A percentile compares a stretch with the other conserved stretches of the same genome.
Conservation (phyloP, 1,140 invertebrate genomes). For the Drosophila pallidifrons region DNA sequence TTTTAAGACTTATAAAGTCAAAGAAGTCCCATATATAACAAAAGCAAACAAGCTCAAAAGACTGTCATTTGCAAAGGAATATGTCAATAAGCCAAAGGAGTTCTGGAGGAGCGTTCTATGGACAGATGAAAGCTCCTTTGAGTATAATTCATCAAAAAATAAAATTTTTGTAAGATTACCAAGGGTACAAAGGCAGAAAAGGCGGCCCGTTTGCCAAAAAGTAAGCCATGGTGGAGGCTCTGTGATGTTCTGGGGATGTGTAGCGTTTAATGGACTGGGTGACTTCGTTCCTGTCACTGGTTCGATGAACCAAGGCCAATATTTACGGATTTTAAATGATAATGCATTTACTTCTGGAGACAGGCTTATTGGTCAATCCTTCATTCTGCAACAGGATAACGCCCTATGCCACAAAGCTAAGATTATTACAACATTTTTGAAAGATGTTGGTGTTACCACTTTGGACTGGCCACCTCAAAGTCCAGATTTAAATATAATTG, state of each 20-base stretch:
- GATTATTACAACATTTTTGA: slow-evolving; percentile 18
- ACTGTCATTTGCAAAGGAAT: neutral
- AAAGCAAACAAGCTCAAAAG: neutral
- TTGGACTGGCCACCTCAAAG: no score
- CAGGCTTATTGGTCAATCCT: neutral
- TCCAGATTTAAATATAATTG: no score
- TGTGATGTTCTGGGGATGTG: slow-evolving; percentile 3
- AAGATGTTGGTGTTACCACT: neutral
- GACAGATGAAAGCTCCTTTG: slow-evolving; percentile 2
- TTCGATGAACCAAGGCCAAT: neutral
- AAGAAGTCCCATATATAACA: neutral
- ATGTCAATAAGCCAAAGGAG: neutral
- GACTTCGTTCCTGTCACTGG: neutral
- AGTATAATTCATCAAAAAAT: no score
- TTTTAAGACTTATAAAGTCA: neutral
- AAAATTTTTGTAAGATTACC: no score
- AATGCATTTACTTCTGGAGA: slow-evolving; percentile 3
- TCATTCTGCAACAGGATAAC: slow-evolving; percentile 4
- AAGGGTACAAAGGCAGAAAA: no score
- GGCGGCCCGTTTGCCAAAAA: no score
- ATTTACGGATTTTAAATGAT: neutral
- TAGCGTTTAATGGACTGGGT: neutral
- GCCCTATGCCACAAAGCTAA: slow-evolving; percentile 20
- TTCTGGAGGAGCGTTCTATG: slow-evolving; percentile 14
- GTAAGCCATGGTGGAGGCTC: slow-evolving; percentile 1